phyloP scores from a whole-genome alignment of 2,797 vertebrate genomes.

The Sebastes hubbsi region DNA sequence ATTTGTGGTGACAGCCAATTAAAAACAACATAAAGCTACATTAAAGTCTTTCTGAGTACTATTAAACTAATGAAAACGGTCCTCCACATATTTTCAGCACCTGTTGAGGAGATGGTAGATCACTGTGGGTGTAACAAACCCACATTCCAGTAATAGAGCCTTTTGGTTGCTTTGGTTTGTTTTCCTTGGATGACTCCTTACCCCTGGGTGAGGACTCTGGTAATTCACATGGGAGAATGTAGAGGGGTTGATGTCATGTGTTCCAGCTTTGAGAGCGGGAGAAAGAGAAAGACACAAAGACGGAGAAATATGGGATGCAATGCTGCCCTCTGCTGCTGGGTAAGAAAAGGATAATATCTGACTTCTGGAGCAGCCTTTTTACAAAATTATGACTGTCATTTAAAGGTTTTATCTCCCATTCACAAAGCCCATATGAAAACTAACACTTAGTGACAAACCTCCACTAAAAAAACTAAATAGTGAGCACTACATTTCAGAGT shows the following conservation, averaged over 20 bases:
- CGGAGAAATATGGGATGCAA: slow-evolving; percentile 43
- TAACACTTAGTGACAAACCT: neutral
- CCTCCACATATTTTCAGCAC: slow-evolving; percentile 67
- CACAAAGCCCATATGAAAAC: neutral
- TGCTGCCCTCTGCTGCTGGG: slow-evolving; percentile 75
- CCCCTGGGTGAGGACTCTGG: slow-evolving; percentile 72
- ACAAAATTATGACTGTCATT: neutral
- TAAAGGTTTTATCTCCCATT: neutral
- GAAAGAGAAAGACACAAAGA: slow-evolving; percentile 3
- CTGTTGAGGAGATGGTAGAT: slow-evolving; percentile 66
- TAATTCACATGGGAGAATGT: slow-evolving; percentile 71
- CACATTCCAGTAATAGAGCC: slow-evolving; percentile 76
- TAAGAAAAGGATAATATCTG: neutral
- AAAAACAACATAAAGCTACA: neutral
- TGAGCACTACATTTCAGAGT: neutral
- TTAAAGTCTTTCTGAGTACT: neutral
- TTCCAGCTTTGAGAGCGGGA: slow-evolving; percentile 44
- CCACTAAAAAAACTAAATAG: neutral
- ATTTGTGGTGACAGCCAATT: slow-evolving; percentile 1
- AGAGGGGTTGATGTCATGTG: slow-evolving; percentile 64
- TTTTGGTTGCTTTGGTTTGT: slow-evolving; percentile 74
- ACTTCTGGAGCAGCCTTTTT: neutral
- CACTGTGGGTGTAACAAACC: slow-evolving; percentile 70
- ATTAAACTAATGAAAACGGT: slow-evolving; percentile 38
- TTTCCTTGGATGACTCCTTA: slow-evolving; percentile 77